Evolutionary conservation across 2,797 vertebrate genomes (phyloP).

Genomic region (Acrocephalus scirpaceus): DNA sequence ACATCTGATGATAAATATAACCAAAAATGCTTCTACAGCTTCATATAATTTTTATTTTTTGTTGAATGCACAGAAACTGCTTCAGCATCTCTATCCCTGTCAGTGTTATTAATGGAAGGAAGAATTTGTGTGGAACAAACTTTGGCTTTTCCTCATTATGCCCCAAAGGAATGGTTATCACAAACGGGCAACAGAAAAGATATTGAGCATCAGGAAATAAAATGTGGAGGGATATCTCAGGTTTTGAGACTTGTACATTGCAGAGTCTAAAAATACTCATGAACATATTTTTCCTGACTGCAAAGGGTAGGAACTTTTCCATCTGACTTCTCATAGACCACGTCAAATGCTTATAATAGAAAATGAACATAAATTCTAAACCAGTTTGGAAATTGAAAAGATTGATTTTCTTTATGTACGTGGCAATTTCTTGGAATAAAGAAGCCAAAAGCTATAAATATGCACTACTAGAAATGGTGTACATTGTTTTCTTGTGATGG

Average conservation of each 20-base stretch:
- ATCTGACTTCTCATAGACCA: constrained; percentile 3
- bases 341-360: neutral
- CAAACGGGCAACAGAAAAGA: neutral
- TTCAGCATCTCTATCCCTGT: neutral
- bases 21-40: neutral
- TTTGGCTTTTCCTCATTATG: neutral
- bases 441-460: constrained; percentile 4
- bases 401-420: neutral
- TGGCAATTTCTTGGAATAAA: neutral
- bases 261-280: neutral
- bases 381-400: constrained; percentile 18
- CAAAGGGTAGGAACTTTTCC: neutral
- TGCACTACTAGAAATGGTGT: neutral
- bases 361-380: constrained; percentile 10
- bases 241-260: neutral
- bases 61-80: neutral
- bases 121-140: neutral
- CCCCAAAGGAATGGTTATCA: neutral
- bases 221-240: neutral
- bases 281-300: neutral
- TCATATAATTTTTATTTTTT: neutral
- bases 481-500: constrained; percentile 5
- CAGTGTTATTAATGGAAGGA: neutral
- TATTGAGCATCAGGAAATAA: neutral
- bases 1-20: neutral